Percentiles rank a stretch among this genome's conserved stretches.
Conservation (phyloP, 2,113 vertebrate genomes). For the Acrocephalus arundinaceus region DNA sequence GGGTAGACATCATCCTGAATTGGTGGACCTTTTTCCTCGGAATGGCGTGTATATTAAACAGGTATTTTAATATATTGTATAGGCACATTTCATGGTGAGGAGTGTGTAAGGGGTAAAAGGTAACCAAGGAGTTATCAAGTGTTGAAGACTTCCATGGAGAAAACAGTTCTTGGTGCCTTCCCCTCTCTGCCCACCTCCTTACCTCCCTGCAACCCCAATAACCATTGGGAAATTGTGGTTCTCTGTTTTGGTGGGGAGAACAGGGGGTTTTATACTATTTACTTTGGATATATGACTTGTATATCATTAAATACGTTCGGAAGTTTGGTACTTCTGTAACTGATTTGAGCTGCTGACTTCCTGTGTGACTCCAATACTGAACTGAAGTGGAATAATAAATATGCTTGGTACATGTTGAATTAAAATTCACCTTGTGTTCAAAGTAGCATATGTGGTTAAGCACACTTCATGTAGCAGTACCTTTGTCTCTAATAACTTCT, state of each 20-base stretch:
- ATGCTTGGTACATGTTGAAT: not conserved
- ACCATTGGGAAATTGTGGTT: not conserved
- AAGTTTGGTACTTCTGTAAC: not conserved
- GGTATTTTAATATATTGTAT: constrained; percentile 71
- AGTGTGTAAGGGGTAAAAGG: no score
- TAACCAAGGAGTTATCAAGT: rapidly evolving
- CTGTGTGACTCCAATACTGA: not conserved
- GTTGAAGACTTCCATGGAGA: not conserved
- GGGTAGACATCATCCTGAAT: constrained; percentile 90
- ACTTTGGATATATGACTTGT: not conserved
- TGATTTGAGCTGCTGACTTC: not conserved
- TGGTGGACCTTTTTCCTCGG: constrained; percentile 92
- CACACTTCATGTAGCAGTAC: not conserved
- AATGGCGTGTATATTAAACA: constrained; percentile 91
- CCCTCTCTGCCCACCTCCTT: not conserved
- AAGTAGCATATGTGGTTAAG: not conserved
- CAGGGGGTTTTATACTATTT: rapidly evolving
- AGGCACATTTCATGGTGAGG: not conserved
- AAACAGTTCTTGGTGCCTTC: not conserved
- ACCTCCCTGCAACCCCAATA: no score
- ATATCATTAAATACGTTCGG: not conserved
- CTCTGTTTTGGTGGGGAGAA: not conserved
- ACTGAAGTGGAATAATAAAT: not conserved
- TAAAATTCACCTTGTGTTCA: not conserved
- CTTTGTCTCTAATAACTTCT: not conserved